Conservation (phyloP, 92 coral and sea anemone species). For the Palythoa grandis region DNA sequence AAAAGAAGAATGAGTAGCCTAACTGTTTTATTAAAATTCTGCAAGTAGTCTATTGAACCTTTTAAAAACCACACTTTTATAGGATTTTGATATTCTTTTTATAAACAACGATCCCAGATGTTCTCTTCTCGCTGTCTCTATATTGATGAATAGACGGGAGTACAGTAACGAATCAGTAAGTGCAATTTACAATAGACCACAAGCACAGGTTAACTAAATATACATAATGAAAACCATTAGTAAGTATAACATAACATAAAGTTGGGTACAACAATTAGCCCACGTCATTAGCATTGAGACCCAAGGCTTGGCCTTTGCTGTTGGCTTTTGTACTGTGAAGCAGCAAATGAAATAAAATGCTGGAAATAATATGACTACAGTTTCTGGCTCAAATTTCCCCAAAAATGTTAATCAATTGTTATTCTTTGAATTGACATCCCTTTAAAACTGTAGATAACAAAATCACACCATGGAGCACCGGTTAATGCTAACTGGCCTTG, state of each 20-base stretch:
- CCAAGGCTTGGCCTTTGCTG: conserved; percentile 4
- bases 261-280: conserved; percentile 4
- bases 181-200: not conserved
- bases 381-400: not conserved
- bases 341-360: conserved; percentile 10
- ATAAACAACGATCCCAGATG: conserved; percentile 1
- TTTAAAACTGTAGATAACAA: conserved; percentile 4
- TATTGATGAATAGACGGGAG: conserved; percentile 1
- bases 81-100: not conserved
- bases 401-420: conserved; percentile 1
- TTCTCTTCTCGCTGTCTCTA: not conserved
- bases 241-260: not conserved
- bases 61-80: conserved; percentile 5
- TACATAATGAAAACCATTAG: conserved; percentile 8
- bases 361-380: conserved; percentile 13
- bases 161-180: conserved; percentile 1
- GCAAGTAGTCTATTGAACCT: not conserved
- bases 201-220: not conserved
- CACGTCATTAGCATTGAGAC: not conserved
- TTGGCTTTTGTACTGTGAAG: conserved; percentile 15
- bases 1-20: conserved; percentile 5
- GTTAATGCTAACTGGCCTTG: not conserved
- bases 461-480: conserved; percentile 11
- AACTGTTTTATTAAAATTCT: conserved; percentile 4
- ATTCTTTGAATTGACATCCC: conserved; percentile 8